Conservation (phyloP, 2,113 vertebrate genomes). For the Ammodytes marinus region DNA sequence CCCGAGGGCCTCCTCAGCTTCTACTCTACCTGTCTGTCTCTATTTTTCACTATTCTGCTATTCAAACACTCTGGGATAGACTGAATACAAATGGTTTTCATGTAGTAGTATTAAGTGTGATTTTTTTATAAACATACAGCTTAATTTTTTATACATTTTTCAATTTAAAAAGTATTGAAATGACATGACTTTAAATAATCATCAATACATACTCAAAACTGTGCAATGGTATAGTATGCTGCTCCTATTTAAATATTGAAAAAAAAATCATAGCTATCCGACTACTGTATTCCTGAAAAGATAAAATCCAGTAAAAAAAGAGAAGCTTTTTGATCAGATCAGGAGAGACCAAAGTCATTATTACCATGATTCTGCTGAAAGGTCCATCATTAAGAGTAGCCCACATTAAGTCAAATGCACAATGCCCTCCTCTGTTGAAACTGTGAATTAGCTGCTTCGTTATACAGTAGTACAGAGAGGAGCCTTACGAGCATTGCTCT, state of each 20-base stretch:
- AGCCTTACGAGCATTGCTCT: constrained; percentile 33
- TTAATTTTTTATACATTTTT: not conserved
- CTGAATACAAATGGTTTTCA: constrained; percentile 21
- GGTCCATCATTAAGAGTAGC: constrained; percentile 28
- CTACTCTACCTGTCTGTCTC: constrained; percentile 60
- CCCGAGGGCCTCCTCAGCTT: constrained; percentile 66
- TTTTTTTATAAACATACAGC: not conserved
- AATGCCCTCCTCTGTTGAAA: constrained; percentile 63
- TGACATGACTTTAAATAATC: not conserved
- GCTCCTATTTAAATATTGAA: not conserved
- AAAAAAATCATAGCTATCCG: not conserved
- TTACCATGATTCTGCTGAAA: constrained; percentile 7
- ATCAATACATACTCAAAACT: not conserved
- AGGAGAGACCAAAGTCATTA: not conserved
- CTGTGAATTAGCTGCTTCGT: constrained; percentile 62
- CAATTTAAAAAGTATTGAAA: not conserved
- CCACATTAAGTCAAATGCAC: constrained; percentile 43
- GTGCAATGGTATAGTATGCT: not conserved
- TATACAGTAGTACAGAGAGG: constrained; percentile 28
- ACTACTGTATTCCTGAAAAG: not conserved
- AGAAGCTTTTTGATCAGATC: not conserved
- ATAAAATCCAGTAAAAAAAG: constrained; percentile 14
- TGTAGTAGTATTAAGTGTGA: constrained; percentile 11
- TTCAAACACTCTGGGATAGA: constrained; percentile 44
- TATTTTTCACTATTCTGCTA: constrained; percentile 47